phyloP scores from a whole-genome alignment of 2,797 vertebrate species.

The Jordanella pulchra region DNA sequence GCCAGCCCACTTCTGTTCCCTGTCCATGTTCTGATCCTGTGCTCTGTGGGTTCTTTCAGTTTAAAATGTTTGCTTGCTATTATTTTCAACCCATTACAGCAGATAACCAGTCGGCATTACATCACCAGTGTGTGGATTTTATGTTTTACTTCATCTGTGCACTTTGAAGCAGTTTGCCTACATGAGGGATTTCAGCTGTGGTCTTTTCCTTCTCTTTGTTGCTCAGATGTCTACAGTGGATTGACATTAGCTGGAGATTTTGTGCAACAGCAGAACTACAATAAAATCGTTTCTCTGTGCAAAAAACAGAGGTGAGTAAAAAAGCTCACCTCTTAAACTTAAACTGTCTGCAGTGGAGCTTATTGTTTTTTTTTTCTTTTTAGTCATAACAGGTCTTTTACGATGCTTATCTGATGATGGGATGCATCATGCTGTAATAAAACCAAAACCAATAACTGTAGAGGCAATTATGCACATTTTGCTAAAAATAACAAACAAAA shows the following conservation, averaged over 20 bases:
- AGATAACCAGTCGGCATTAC: not conserved
- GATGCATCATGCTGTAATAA: not conserved
- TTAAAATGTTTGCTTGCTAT: not conserved
- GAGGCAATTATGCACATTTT: constrained; percentile 27
- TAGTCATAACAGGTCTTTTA: too few species aligned
- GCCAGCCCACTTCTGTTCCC: not conserved
- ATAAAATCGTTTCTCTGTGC: not conserved
- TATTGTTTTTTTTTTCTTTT: not conserved
- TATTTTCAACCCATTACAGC: not conserved
- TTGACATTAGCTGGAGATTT: not conserved
- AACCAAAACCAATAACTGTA: constrained; percentile 1
- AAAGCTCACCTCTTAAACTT: too few species aligned
- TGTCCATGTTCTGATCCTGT: not conserved
- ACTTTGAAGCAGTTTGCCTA: not conserved
- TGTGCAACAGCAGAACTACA: not conserved
- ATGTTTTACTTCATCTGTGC: not conserved
- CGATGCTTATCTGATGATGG: too few species aligned
- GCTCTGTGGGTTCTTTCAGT: not conserved
- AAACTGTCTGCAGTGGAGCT: too few species aligned
- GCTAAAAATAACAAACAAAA: constrained; percentile 3
- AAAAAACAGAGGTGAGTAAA: too few species aligned
- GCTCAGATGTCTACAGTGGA: not conserved
- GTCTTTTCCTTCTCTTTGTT: not conserved
- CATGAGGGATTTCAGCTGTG: not conserved
- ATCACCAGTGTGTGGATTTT: not conserved